These are phyloP conservation scores for Monarcha castaneiventris DNA, from an alignment of 2,113 vertebrate genomes.

Conservation along the genomic window DNA sequence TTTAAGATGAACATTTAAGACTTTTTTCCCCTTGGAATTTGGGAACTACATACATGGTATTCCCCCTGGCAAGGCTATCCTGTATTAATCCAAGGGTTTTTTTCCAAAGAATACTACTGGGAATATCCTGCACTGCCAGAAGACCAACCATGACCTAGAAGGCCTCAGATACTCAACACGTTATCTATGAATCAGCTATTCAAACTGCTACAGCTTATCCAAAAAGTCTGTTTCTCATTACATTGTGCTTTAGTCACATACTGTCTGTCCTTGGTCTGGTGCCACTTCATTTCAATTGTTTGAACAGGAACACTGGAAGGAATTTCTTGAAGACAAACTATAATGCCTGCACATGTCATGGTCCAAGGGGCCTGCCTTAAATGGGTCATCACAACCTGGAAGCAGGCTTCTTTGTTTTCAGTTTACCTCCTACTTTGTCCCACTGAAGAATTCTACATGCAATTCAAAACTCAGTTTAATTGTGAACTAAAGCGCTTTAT, in stretches of 20 bases:
- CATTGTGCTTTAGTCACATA: neutral
- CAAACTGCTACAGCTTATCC: neutral
- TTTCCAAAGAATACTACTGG: neutral
- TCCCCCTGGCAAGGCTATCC: neutral
- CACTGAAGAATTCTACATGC: neutral
- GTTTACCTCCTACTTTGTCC: neutral
- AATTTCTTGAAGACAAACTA: slow-evolving; percentile 9
- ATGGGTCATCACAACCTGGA: neutral
- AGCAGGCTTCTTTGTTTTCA: neutral
- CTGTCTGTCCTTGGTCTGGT: slow-evolving; percentile 25
- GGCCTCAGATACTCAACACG: neutral
- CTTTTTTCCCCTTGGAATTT: neutral
- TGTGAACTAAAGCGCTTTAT: neutral
- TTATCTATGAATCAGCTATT: slow-evolving; percentile 1
- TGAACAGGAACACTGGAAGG: slow-evolving; percentile 8
- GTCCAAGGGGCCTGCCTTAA: neutral
- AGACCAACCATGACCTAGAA: neutral
- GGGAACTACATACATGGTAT: neutral
- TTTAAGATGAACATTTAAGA: neutral
- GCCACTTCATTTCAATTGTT: slow-evolving; percentile 4
- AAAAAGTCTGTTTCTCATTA: slow-evolving; percentile 14
- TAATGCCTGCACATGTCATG: neutral
- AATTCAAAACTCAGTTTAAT: neutral
- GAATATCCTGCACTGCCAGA: neutral
- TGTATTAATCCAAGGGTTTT: neutral